These are phyloP conservation scores for Lasius fuliginosus DNA, from an alignment of 2,888 invertebrate species.

Conservation along the genomic window DNA sequence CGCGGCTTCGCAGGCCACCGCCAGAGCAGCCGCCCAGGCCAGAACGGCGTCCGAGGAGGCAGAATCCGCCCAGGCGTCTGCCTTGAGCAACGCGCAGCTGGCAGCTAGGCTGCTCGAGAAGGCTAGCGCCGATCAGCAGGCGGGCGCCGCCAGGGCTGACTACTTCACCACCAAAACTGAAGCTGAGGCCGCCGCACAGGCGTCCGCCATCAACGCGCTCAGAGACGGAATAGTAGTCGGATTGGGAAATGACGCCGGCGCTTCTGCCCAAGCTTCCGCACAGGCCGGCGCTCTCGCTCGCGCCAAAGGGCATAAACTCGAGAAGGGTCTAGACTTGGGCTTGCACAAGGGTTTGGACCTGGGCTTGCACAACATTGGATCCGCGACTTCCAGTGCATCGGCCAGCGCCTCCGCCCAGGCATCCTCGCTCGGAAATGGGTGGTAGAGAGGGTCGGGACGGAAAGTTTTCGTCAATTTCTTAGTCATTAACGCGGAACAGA, in stretches of 20 bases:
- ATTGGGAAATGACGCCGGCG: slow-evolving; percentile 41
- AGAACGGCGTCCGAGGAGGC: slow-evolving; percentile 10
- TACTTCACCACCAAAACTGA: slow-evolving; percentile 24
- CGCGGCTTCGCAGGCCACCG: background rate
- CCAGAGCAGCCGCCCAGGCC: background rate
- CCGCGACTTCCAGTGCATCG: background rate
- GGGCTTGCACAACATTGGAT: no score
- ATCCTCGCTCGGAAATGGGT: background rate
- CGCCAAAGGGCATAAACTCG: slow-evolving; percentile 8
- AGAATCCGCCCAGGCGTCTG: slow-evolving; percentile 2
- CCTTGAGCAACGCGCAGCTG: background rate
- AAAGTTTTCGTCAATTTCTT: background rate
- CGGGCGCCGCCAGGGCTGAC: slow-evolving; percentile 26
- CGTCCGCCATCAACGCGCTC: slow-evolving; percentile 23
- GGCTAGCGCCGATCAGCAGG: slow-evolving; percentile 17
- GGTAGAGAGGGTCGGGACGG: background rate
- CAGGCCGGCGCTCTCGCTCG: slow-evolving; percentile 46
- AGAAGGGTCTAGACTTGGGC: background rate
- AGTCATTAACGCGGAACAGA: slow-evolving; percentile 26
- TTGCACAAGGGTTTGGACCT: background rate
- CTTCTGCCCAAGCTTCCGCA: slow-evolving; percentile 13
- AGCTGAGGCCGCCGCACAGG: slow-evolving; percentile 44
- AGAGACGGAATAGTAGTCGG: slow-evolving; percentile 56
- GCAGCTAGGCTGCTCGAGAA: background rate
- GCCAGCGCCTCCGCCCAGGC: background rate